phyloP scores from a whole-genome alignment of 1,140 invertebrate genomes.

The Thaumetopoea pityocampa region DNA sequence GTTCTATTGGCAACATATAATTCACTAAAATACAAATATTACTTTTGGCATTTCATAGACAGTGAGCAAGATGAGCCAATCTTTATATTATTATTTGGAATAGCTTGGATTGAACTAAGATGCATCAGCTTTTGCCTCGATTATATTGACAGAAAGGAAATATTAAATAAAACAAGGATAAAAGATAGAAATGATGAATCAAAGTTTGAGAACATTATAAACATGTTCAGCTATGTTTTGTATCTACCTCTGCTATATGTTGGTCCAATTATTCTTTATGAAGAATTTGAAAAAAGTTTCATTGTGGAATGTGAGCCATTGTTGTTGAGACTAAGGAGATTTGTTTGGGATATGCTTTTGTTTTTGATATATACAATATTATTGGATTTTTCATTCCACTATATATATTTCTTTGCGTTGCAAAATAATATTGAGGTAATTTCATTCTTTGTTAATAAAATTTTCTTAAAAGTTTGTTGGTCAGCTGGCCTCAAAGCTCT shows the following conservation, averaged over 20 bases:
- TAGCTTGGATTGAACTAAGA: constrained; percentile 67
- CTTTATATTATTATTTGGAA: constrained; percentile 60
- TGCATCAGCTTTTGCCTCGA: constrained; percentile 68
- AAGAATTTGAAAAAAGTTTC: constrained; percentile 77
- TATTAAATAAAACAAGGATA: not conserved
- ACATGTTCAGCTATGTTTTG: constrained; percentile 81
- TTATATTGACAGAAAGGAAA: constrained; percentile 35
- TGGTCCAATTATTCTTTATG: constrained; percentile 87
- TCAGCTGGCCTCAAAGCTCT: too few species aligned
- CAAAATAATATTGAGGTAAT: constrained; percentile 78
- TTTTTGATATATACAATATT: constrained; percentile 84
- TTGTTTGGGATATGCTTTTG: constrained; percentile 77
- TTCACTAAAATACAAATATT: constrained; percentile 58
- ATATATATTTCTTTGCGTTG: constrained; percentile 86
- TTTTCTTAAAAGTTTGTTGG: not conserved
- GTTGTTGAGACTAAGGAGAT: constrained; percentile 51
- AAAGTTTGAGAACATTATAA: constrained; percentile 33
- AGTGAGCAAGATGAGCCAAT: constrained; percentile 61
- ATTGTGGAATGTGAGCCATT: constrained; percentile 50
- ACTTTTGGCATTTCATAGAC: constrained; percentile 57
- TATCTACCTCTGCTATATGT: constrained; percentile 88
- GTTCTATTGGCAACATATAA: constrained; percentile 53
- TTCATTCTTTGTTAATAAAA: constrained; percentile 3
- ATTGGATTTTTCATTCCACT: constrained; percentile 85
- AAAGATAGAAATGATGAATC: constrained; percentile 4